Conservation (phyloP, 2,113 vertebrate genomes). For the Zapus hudsonius region DNA sequence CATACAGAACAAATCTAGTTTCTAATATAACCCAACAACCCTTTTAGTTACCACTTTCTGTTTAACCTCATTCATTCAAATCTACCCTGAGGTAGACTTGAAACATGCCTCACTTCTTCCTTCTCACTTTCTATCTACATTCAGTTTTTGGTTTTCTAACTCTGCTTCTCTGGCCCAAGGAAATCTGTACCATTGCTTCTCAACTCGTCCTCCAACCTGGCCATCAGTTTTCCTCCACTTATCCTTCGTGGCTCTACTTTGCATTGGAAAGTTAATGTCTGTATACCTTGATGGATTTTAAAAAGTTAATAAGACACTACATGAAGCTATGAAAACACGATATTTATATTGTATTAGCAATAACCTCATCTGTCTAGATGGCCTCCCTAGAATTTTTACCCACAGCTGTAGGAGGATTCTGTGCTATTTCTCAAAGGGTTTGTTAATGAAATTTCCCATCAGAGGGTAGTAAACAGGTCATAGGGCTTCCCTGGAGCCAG, state of each 20-base stretch:
- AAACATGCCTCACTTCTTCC: neutral
- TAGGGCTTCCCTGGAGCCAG: neutral
- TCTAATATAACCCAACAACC: neutral
- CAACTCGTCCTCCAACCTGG: neutral
- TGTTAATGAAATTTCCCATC: neutral
- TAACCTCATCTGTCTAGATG: neutral
- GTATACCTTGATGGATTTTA: constrained; percentile 43
- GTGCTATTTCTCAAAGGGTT: neutral
- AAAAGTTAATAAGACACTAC: constrained; percentile 8
- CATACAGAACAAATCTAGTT: neutral
- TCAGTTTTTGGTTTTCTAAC: neutral
- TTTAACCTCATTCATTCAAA: neutral
- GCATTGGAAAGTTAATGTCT: constrained; percentile 50
- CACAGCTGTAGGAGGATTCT: neutral
- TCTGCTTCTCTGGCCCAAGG: neutral
- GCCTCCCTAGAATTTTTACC: neutral
- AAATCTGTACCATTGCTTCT: neutral
- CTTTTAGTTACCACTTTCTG: neutral
- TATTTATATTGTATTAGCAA: constrained; percentile 59
- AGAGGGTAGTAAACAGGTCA: neutral
- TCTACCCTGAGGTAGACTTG: neutral
- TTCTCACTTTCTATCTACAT: neutral
- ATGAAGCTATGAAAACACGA: neutral
- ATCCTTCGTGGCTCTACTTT: constrained; percentile 4
- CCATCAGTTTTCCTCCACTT: neutral